These are phyloP conservation scores for Andrena chrysosceles DNA, from an alignment of 2,888 invertebrate species.

Conservation along the genomic window DNA sequence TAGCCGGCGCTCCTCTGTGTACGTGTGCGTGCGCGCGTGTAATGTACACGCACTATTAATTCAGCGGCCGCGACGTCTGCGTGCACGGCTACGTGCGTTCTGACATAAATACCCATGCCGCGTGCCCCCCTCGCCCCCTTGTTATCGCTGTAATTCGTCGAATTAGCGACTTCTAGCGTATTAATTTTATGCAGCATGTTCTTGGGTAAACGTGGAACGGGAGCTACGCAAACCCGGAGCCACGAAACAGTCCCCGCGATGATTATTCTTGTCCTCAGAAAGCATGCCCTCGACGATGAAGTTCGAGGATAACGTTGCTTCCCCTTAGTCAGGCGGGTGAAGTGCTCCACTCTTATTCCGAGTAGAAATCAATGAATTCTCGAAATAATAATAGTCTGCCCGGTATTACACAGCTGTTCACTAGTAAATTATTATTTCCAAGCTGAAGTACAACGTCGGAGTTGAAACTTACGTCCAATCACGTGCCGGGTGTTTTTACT, in stretches of 20 bases:
- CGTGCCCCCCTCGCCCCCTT: neutral
- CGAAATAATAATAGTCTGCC: too few relatives aligned
- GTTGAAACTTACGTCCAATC: neutral
- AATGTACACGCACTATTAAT: constrained; percentile 77
- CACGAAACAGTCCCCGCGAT: neutral
- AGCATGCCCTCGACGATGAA: neutral
- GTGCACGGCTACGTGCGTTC: constrained; percentile 36
- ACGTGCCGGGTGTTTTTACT: neutral
- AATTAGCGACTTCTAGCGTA: constrained; percentile 45
- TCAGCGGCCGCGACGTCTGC: constrained; percentile 56
- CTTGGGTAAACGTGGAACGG: neutral
- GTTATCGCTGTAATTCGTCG: constrained; percentile 50
- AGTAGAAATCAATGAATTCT: too few relatives aligned
- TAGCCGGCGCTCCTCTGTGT: constrained; percentile 55
- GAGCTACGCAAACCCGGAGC: neutral
- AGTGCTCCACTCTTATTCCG: neutral
- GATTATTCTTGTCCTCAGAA: neutral
- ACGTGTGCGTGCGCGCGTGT: constrained; percentile 45
- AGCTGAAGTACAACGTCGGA: neutral
- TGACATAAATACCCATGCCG: constrained; percentile 43
- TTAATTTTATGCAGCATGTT: constrained; percentile 13
- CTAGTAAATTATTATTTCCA: neutral
- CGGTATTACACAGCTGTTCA: neutral
- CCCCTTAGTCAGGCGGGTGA: neutral
- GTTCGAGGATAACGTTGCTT: neutral